Base-by-base conservation (phyloP, 2,888 invertebrate genomes). In the Choreutis nemorana region DNA sequence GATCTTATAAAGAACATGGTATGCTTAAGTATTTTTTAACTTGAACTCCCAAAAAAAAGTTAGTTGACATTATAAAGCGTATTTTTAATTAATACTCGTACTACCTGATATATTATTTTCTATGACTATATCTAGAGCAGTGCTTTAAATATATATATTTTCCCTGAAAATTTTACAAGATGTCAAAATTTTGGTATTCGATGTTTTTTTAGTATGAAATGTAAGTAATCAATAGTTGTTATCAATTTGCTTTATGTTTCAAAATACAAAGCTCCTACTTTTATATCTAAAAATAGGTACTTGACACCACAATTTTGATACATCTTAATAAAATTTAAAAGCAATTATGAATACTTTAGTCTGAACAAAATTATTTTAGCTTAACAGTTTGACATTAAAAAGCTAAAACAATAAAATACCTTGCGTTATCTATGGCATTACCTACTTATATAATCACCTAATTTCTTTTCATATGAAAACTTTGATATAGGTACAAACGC, bases 401-500 rank as follows among this genome's bases (percentile, higher is more conserved):
- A 52, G 50, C 53, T 49, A 48, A 41, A 39, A 39, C 32, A 41
- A 42, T 41, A 39, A 32, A 39, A 36, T 40, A 42, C 33, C 36
- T 40, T 48, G 45, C 36, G 37, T 58, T n/a, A n/a, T n/a, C n/a
- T 64, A 65, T 57, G 48, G 50, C 48, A 33, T 45, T 55, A 51
- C 35, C 59, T 65, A 67, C 52, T 53, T 61, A 63, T n/a, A n/a
- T 47, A 56, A 42, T 54, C 40, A 29, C 55, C 65, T 66, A 70
- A 53, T 54, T 52, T 54, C 61, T 61, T 53, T 61, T 40, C 63
- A 59, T 68, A 65, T 60, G 61, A 71, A 70, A 65, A 52, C 50
- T 48, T 48, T 49, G 57, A 56, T 66, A 71, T n/a, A n/a, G n/a
- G 15, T 73, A 75, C 67, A 77, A 75, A 77, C 67, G 57, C 67